phyloP scores from a whole-genome alignment of 2,888 invertebrate species.

The Drosophila mercatorum region DNA sequence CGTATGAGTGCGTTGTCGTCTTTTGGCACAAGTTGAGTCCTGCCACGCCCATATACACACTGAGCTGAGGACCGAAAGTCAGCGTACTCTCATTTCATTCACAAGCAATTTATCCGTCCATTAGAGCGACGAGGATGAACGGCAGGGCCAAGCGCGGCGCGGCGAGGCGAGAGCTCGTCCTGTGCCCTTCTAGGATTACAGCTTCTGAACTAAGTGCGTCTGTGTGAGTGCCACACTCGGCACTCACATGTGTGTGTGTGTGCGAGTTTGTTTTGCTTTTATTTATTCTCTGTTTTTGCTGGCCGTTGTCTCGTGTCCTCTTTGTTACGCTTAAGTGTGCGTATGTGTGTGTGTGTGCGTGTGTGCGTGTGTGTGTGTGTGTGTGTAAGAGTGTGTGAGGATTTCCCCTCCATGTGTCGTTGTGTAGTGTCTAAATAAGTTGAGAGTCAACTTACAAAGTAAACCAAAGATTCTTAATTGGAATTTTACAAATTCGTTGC shows the following conservation, averaged over 20 bases:
- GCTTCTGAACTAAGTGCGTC: conserved; percentile 51
- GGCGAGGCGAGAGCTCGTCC: conserved; percentile 33
- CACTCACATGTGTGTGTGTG: conserved; percentile 23
- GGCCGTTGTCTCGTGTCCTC: conserved; percentile 72
- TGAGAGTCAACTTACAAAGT: conserved; percentile 82
- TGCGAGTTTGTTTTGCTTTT: conserved; percentile 72
- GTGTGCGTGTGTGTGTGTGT: conserved; percentile 2
- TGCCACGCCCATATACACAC: conserved; percentile 56
- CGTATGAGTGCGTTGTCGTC: conserved; percentile 74
- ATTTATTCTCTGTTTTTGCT: conserved; percentile 77
- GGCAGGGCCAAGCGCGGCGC: conserved; percentile 18
- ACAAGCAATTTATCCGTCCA: conserved; percentile 81
- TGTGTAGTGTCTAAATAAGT: conserved; percentile 80
- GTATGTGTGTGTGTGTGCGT: conserved; percentile 7
- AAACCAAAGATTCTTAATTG: conserved; percentile 82
- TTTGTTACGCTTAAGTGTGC: conserved; percentile 71
- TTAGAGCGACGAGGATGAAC: conserved; percentile 67
- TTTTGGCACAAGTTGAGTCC: conserved; percentile 57
- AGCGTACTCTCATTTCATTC: conserved; percentile 80
- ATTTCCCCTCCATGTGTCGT: conserved; percentile 73
- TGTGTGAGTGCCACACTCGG: conserved; percentile 34
- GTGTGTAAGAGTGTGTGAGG: conserved; percentile 18
- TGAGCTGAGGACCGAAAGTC: conserved; percentile 49
- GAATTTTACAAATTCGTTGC: conserved; percentile 80
- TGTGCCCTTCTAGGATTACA: conserved; percentile 79